Evolutionary conservation across 1,140 invertebrate genomes (phyloP).

Genomic region (Telenomus remus): DNA sequence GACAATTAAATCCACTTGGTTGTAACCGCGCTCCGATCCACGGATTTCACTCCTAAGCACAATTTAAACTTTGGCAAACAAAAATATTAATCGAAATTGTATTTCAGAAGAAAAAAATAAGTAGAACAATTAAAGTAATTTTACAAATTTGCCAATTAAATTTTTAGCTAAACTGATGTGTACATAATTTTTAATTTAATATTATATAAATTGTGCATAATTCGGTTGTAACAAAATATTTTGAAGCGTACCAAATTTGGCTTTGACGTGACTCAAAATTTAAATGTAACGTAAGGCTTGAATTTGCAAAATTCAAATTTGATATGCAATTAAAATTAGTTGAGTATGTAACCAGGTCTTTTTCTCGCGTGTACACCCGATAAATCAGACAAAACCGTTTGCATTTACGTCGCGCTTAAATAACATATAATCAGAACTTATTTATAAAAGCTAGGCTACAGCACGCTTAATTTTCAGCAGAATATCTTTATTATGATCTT

Average conservation of each 20-base stretch:
- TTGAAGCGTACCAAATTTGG: too few species aligned
- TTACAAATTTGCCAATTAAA: too few species aligned
- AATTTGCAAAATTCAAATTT: conserved; percentile 1
- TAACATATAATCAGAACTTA: conserved; percentile 18
- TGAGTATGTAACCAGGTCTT: conserved; percentile 6
- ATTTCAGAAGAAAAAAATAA: too few species aligned
- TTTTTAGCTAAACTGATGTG: too few species aligned
- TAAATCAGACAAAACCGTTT: conserved; percentile 14
- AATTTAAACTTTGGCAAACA: background rate
- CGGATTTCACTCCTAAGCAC: background rate
- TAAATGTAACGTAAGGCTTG: too few species aligned
- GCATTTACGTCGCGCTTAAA: conserved; percentile 17
- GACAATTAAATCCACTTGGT: conserved; percentile 20
- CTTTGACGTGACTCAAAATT: too few species aligned
- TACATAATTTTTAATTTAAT: too few species aligned
- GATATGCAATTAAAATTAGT: background rate
- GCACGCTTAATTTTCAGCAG: conserved; percentile 9
- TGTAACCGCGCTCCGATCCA: background rate
- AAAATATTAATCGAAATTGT: too few species aligned
- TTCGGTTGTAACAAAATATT: too few species aligned
- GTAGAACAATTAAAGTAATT: too few species aligned
- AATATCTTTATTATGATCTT: conserved; percentile 21
- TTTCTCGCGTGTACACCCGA: conserved; percentile 13
- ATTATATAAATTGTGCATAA: too few species aligned
- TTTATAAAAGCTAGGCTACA: conserved; percentile 15